Base-by-base conservation (phyloP, 2,888 invertebrate genomes). In the Drosophila planitibia region DNA sequence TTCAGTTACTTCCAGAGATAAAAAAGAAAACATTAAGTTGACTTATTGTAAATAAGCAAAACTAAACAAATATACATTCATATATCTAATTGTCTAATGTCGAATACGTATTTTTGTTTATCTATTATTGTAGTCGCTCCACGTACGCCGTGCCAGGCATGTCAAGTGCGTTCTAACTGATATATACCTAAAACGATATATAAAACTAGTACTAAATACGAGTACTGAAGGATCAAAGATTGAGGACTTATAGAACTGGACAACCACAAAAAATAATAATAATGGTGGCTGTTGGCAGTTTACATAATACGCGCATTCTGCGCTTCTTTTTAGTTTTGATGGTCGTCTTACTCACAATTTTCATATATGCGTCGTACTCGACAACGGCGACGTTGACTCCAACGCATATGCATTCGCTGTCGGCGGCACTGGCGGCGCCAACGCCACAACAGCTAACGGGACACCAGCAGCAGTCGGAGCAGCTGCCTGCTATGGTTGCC, bases 301-400 rank as follows among this genome's bases (percentile, higher is more conserved):
- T 93, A 66, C 93, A 93, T 80, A 93, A 93, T 83, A 93, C 93
- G 81, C 94, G 94, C 79, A 92, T 94, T 76, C 79, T 94, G 76
- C 92, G 94, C 68, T 94, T 94, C 85, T 89, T 94, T 66, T 87
- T 94, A 76, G 92, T 94, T 69, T 85, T 94, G 69, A 89, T 91
- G 47, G 93, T 92, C 67, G 92, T 94, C 53, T 91, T 94, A 75
- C 88, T 94, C 65, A 94, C 94, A 52, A 93, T 94, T 72, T 93
- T 94, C 73, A 93, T 94, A 37, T 94, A 94, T 83, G 94, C 94
- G 44, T 94, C 94, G 22, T 94, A 94, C 79, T 94, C 93, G 70
- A 93, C 93, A 67, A 92, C 92, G 73, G 90, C 92, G 75, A 83
- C 91, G 7, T 76, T 93, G 33, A 81, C 90, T 58, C 90, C 91